Percentiles rank a stretch among this genome's conserved stretches.
These are phyloP conservation scores for Hyperopisus bebe DNA, from an alignment of 2,113 vertebrate species.

Conservation along the genomic window DNA sequence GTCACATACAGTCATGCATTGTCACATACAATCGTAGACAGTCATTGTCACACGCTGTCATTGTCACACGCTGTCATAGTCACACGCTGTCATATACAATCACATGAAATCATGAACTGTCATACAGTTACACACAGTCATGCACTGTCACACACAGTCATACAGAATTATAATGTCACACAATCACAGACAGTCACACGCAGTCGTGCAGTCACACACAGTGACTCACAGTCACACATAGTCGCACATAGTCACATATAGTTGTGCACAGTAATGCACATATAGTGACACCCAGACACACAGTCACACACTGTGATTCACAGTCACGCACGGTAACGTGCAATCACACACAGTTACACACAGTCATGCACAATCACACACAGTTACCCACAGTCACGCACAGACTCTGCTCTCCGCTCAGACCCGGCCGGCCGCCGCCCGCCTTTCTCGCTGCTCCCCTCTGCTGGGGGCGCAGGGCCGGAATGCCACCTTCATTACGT, in stretches of 20 bases:
- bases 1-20: not conserved
- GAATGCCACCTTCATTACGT: conserved; percentile 50
- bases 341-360: not conserved
- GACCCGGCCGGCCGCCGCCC: not conserved
- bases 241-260: not conserved
- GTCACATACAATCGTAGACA: conserved; percentile 23
- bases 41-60: conserved; percentile 24
- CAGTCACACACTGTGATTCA: not conserved
- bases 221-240: not conserved
- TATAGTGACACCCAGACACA: not conserved
- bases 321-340: not conserved
- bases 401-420: not conserved
- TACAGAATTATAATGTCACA: not conserved
- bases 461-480: not conserved
- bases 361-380: not conserved
- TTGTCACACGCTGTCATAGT: conserved; percentile 33
- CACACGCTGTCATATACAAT: conserved; percentile 45
- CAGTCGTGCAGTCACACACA: not conserved
- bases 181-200: not conserved
- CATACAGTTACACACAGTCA: conserved; percentile 34
- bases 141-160: not conserved
- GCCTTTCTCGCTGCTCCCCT: not conserved
- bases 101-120: conserved; percentile 47
- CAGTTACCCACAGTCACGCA: not conserved
- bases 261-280: not conserved